Evolutionary conservation across 2,888 invertebrate genomes (phyloP).

Genomic region (Acronicta alni): DNA sequence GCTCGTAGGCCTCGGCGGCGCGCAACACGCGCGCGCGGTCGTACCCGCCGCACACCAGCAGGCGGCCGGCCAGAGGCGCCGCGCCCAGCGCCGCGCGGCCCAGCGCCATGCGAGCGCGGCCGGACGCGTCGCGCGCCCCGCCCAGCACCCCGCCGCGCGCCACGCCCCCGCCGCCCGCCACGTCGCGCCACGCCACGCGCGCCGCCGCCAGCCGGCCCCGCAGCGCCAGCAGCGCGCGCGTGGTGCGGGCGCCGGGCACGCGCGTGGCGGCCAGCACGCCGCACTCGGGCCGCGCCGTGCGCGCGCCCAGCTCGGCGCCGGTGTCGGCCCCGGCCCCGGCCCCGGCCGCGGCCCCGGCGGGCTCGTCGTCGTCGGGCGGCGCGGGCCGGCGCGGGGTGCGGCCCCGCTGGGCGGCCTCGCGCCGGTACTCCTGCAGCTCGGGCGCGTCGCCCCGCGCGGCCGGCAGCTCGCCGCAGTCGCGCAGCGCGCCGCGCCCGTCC

Average conservation of each 20-base stretch:
- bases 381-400: conserved; percentile 72
- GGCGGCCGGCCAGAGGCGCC: conserved; percentile 91
- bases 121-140: conserved; percentile 83
- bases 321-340: conserved; percentile 68
- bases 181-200: conserved; percentile 93
- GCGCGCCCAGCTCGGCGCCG: conserved; percentile 86
- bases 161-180: conserved; percentile 91
- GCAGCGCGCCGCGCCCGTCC: conserved; percentile 92
- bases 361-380: conserved; percentile 74
- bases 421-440: conserved; percentile 89
- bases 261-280: conserved; percentile 89
- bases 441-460: conserved; percentile 90
- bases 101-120: conserved; percentile 86
- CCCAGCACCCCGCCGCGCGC: conserved; percentile 93
- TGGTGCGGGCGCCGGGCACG: conserved; percentile 40
- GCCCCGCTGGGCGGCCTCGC: conserved; percentile 71
- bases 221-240: conserved; percentile 80
- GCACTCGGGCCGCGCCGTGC: conserved; percentile 80
- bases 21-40: conserved; percentile 95
- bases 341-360: conserved; percentile 82
- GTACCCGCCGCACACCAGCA: conserved; percentile 95
- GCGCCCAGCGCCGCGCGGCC: conserved; percentile 93
- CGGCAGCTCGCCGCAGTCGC: conserved; percentile 94
- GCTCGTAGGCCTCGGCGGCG: conserved; percentile 93
- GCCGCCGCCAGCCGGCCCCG: conserved; percentile 89